A percentile compares a stretch with the other conserved stretches of the same genome.
Conservation (phyloP, 2,797 vertebrate species). For the Hyperoplus lanceolatus region DNA sequence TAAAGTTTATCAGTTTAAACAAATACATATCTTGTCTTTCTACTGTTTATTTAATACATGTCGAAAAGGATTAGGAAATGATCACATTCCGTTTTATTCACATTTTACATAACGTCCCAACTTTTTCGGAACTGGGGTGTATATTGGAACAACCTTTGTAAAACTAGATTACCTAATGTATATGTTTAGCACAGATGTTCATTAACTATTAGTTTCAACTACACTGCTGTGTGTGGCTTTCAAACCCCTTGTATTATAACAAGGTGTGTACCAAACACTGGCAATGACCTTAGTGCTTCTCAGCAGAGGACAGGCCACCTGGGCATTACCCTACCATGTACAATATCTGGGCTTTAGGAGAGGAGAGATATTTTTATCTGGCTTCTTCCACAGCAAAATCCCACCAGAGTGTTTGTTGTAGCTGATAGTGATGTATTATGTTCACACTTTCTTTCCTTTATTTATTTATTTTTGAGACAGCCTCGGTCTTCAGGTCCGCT, state of each 20-base stretch:
- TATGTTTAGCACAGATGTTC: not conserved
- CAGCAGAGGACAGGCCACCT: constrained; percentile 49
- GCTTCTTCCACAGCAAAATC: constrained; percentile 46
- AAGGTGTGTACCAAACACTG: constrained; percentile 44
- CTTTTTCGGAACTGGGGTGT: no score
- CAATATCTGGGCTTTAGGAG: constrained; percentile 39
- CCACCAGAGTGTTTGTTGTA: constrained; percentile 62
- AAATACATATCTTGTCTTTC: no score
- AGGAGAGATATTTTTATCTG: constrained; percentile 56
- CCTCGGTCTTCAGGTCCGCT: constrained; percentile 46
- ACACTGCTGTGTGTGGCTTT: constrained; percentile 11
- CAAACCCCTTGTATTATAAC: constrained; percentile 22
- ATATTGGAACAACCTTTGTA: not conserved
- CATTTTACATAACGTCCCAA: no score
- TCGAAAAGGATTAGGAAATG: no score
- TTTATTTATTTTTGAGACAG: constrained; percentile 56
- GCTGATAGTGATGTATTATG: constrained; percentile 75
- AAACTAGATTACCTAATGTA: no score
- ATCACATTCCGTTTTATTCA: no score
- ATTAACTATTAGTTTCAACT: not conserved
- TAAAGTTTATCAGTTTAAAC: no score
- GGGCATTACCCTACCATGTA: constrained; percentile 19
- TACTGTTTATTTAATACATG: no score
- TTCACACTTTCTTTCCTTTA: constrained; percentile 65
- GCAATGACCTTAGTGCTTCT: constrained; percentile 51